Percentiles rank a stretch among this genome's conserved stretches.
Conservation (phyloP, 2,888 invertebrate species). For the Stenodera caucasica region DNA sequence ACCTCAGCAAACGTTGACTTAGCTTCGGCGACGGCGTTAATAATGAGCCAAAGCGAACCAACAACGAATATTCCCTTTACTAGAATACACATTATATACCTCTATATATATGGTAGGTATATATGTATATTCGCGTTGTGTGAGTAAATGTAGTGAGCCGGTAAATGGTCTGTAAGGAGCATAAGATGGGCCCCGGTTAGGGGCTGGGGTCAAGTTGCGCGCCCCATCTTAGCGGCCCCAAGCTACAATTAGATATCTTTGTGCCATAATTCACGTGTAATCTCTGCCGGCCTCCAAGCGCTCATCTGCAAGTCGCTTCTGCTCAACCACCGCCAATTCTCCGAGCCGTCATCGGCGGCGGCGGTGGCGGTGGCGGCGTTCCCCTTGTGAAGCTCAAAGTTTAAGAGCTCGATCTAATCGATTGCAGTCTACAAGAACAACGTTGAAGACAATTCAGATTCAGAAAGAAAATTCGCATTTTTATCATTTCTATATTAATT, state of each 20-base stretch:
- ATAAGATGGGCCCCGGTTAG: constrained; percentile 39
- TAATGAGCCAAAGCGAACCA: constrained; percentile 51
- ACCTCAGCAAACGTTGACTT: constrained; percentile 57
- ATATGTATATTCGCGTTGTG: no score
- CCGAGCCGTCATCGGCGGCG: no score
- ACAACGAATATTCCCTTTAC: neutral
- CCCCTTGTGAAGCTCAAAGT: constrained; percentile 21
- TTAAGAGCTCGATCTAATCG: constrained; percentile 28
- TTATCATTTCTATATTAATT: no score
- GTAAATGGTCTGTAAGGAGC: constrained; percentile 55
- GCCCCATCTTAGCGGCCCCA: constrained; percentile 41
- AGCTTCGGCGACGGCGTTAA: constrained; percentile 51
- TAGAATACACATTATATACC: neutral
- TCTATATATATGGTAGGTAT: no score
- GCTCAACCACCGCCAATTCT: constrained; percentile 26
- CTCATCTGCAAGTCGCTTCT: constrained; percentile 50
- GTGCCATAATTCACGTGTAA: constrained; percentile 65
- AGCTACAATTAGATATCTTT: constrained; percentile 61
- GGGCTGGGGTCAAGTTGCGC: constrained; percentile 49
- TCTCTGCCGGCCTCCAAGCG: constrained; percentile 57
- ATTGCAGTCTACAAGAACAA: constrained; percentile 15
- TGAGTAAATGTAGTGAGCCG: constrained; percentile 56
- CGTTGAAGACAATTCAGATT: no score
- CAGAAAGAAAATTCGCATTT: no score
- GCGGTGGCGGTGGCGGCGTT: neutral